A percentile compares a stretch with the other conserved stretches of the same genome.
These are phyloP conservation scores for Lineus longissimus DNA, from an alignment of 1,140 invertebrate genomes.

Conservation along the genomic window DNA sequence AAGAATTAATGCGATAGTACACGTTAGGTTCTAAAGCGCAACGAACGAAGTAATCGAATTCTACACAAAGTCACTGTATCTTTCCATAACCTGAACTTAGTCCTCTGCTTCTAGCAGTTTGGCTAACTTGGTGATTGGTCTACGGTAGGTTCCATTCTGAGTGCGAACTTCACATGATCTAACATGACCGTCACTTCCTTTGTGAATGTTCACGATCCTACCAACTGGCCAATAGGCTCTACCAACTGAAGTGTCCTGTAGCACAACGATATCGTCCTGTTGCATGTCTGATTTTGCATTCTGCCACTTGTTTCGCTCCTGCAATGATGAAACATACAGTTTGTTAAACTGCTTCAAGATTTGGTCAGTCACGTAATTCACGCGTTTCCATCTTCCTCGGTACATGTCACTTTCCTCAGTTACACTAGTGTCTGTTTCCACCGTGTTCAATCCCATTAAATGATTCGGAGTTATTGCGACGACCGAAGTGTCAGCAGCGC, in stretches of 20 bases:
- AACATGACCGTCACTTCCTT: not conserved
- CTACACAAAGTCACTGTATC: no score
- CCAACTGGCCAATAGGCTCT: conserved; percentile 2
- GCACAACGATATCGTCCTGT: not conserved
- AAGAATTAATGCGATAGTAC: no score
- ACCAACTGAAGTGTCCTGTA: not conserved
- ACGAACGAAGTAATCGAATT: no score
- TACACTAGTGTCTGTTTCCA: not conserved
- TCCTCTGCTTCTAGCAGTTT: not conserved
- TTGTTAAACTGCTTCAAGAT: conserved; percentile 1
- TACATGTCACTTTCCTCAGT: not conserved
- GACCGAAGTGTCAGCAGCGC: not conserved
- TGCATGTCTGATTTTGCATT: not conserved
- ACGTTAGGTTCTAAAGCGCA: no score
- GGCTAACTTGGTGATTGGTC: conserved; percentile 1
- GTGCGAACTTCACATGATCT: not conserved
- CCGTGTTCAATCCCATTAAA: not conserved
- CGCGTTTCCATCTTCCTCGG: not conserved
- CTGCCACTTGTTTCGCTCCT: not conserved
- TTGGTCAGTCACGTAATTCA: not conserved
- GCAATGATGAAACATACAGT: not conserved
- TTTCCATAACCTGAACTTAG: no score
- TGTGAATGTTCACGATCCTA: not conserved
- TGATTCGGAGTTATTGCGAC: conserved; percentile 5
- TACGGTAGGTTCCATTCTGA: not conserved